Percentiles rank a stretch among this genome's conserved stretches.
phyloP scores from a whole-genome alignment of 1,140 invertebrate species.

The Trypoxylus dichotomus region DNA sequence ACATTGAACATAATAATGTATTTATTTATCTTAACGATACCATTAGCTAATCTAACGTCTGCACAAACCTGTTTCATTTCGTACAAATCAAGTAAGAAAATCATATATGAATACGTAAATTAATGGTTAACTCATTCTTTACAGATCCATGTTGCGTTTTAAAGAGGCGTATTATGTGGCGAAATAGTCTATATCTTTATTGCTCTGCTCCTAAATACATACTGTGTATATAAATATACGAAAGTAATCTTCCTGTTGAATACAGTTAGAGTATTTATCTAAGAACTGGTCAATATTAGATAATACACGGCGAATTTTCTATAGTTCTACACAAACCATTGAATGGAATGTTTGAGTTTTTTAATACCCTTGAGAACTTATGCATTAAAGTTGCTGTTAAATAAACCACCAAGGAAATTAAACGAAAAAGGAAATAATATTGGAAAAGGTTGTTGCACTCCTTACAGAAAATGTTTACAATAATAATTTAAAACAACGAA shows the following conservation, averaged over 20 bases:
- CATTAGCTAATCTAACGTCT: neutral
- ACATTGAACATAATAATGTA: neutral
- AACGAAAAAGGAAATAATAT: too few species aligned
- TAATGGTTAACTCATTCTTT: neutral
- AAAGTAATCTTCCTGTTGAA: neutral
- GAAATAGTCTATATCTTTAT: conserved; percentile 1
- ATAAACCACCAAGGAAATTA: too few species aligned
- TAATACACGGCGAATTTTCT: neutral
- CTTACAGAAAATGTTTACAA: too few species aligned
- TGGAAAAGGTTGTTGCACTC: too few species aligned
- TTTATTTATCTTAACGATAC: neutral
- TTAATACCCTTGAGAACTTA: too few species aligned
- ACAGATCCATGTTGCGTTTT: neutral
- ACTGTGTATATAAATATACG: neutral
- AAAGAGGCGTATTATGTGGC: neutral
- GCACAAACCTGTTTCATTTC: neutral
- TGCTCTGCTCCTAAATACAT: neutral
- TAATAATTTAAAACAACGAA: too few species aligned
- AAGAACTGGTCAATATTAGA: neutral
- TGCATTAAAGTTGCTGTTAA: too few species aligned
- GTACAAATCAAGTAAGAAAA: neutral
- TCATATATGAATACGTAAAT: neutral
- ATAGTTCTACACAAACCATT: too few species aligned
- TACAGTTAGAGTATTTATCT: neutral
- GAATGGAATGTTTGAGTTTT: too few species aligned